Evolutionary conservation across 2,888 invertebrate genomes (phyloP).

Genomic region (Amblyjoppa proteus): DNA sequence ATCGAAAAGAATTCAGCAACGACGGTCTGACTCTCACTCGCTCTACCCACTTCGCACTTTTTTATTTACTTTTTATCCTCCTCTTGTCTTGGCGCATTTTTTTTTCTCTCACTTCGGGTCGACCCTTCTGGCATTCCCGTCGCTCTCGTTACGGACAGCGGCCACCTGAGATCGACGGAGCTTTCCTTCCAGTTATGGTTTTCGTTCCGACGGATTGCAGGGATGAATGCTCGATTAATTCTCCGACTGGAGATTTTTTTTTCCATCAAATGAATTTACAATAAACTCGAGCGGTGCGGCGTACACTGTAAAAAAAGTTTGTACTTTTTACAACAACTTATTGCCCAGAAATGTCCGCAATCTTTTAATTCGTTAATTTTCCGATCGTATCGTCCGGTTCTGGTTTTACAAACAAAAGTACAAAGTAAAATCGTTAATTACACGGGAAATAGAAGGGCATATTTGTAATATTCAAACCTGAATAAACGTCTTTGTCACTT

Average conservation of each 20-base stretch:
- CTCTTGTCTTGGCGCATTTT: background rate
- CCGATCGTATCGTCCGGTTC: too few relatives aligned
- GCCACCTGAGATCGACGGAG: conserved; percentile 22
- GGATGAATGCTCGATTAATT: background rate
- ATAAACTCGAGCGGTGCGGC: background rate
- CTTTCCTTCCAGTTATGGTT: conserved; percentile 9
- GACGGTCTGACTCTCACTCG: conserved; percentile 40
- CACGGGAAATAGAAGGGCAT: too few relatives aligned
- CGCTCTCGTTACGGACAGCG: conserved; percentile 25
- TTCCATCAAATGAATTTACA: background rate
- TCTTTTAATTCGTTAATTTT: too few relatives aligned
- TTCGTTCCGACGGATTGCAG: background rate
- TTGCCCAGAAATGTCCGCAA: too few relatives aligned
- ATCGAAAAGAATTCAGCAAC: conserved; percentile 18
- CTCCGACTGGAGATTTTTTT: background rate
- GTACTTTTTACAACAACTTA: too few relatives aligned
- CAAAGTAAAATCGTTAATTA: too few relatives aligned
- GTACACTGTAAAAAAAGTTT: too few relatives aligned
- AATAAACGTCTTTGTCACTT: too few relatives aligned
- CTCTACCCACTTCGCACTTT: conserved; percentile 39
- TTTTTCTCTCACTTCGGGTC: conserved; percentile 2
- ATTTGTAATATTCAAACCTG: too few relatives aligned
- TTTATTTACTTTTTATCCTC: conserved; percentile 1
- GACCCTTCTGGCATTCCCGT: background rate
- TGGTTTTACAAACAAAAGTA: too few relatives aligned